A percentile compares a stretch with the other conserved stretches of the same genome.
These are phyloP conservation scores for Crotophaga sulcirostris DNA, from an alignment of 2,113 vertebrate genomes.

Conservation along the genomic window DNA sequence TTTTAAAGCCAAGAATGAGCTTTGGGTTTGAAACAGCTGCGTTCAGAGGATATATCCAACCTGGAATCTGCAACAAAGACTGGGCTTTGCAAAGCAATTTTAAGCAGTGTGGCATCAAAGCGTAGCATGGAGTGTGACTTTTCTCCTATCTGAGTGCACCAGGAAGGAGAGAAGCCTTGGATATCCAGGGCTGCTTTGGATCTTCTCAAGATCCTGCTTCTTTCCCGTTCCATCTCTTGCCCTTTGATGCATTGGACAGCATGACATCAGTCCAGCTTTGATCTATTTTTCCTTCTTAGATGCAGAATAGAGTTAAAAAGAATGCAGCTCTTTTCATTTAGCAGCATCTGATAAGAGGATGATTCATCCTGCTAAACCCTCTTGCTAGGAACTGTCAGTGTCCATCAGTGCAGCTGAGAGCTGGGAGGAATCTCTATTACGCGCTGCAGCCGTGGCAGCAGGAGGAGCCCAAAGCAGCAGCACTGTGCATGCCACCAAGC, in stretches of 20 bases:
- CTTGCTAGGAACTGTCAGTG: background rate
- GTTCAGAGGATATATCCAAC: background rate
- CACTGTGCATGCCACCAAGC: background rate
- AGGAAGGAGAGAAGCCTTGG: background rate
- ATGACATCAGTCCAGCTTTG: constrained; percentile 25
- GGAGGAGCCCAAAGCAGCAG: background rate
- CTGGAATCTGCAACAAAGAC: constrained; percentile 15
- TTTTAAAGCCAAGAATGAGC: constrained; percentile 26
- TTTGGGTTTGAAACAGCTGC: background rate
- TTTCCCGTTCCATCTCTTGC: background rate
- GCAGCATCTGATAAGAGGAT: constrained; percentile 24
- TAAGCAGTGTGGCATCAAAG: background rate
- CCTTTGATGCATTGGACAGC: background rate
- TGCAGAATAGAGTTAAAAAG: constrained; percentile 42
- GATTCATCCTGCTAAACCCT: background rate
- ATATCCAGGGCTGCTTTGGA: background rate
- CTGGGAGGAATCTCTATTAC: background rate
- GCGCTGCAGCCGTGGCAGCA: background rate
- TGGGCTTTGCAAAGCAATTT: constrained; percentile 13
- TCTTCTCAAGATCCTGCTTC: background rate
- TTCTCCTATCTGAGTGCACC: background rate
- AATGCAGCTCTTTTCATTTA: constrained; percentile 1
- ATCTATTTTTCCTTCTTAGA: constrained; percentile 16
- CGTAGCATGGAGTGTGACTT: background rate
- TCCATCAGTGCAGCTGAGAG: background rate